A percentile compares a stretch with the other conserved stretches of the same genome.
Conservation (phyloP, 2,113 vertebrate genomes). For the Tupaia chinensis region DNA sequence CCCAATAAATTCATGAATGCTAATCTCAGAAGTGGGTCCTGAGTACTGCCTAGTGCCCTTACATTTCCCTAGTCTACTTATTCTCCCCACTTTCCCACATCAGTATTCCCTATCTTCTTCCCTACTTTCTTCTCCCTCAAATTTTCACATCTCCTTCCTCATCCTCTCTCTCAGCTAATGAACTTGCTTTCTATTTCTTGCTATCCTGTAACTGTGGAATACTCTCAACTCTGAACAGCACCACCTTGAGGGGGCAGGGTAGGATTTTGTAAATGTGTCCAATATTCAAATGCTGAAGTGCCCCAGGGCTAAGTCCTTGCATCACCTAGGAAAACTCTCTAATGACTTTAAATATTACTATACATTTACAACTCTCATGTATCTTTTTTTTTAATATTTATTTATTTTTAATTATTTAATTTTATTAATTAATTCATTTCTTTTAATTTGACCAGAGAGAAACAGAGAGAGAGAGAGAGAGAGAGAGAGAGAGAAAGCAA, state of each 20-base stretch:
- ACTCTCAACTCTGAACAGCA: not conserved
- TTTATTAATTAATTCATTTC: too few relatives aligned
- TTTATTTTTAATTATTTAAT: too few relatives aligned
- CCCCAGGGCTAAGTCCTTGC: not conserved
- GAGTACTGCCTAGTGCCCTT: not conserved
- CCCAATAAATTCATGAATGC: conserved; percentile 1
- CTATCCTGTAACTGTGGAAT: not conserved
- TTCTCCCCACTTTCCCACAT: not conserved
- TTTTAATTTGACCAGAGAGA: too few relatives aligned
- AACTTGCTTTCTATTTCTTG: conserved; percentile 13
- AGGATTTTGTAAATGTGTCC: not conserved
- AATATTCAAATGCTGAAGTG: not conserved
- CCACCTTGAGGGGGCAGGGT: not conserved
- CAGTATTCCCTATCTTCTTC: not conserved
- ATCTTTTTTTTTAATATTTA: not conserved
- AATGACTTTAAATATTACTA: not conserved
- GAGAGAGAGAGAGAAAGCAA: too few relatives aligned
- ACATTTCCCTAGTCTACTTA: not conserved
- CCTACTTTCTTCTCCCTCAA: not conserved
- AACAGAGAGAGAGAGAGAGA: too few relatives aligned
- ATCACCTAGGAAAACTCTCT: not conserved
- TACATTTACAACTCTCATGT: not conserved
- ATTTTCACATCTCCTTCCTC: conserved; percentile 7
- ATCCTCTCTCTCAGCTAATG: not conserved
- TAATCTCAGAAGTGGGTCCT: not conserved